A percentile compares a stretch with the other conserved stretches of the same genome.
These are phyloP conservation scores for Chelonoidis abingdonii DNA, from an alignment of 2,113 vertebrate genomes.

Conservation along the genomic window DNA sequence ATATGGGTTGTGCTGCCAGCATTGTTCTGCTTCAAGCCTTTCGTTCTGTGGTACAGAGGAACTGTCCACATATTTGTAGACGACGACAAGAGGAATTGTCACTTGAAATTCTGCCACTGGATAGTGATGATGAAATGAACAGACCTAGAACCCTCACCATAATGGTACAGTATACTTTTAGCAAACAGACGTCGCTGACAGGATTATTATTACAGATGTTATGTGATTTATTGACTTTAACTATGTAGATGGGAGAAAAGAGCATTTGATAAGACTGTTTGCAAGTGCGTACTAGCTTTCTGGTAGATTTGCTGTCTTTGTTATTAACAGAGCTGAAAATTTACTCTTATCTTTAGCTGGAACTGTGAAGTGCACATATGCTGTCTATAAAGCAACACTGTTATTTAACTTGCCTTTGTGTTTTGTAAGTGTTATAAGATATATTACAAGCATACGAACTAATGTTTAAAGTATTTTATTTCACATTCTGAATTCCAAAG, in stretches of 20 bases:
- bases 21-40: slow-evolving; percentile 93
- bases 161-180: slow-evolving; percentile 87
- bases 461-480: background rate
- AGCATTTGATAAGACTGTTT: slow-evolving; percentile 10
- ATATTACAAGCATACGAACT: background rate
- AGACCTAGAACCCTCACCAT: slow-evolving; percentile 91
- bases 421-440: background rate
- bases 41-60: slow-evolving; percentile 92
- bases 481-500: slow-evolving; percentile 52
- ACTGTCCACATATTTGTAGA: slow-evolving; percentile 93
- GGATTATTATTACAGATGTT: slow-evolving; percentile 44
- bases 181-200: background rate
- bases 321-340: slow-evolving; percentile 12
- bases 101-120: slow-evolving; percentile 88
- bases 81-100: slow-evolving; percentile 88
- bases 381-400: background rate
- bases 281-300: slow-evolving; percentile 2
- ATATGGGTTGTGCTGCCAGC: slow-evolving; percentile 97
- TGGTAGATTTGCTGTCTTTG: background rate
- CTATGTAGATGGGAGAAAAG: rapidly evolving
- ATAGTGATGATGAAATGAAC: slow-evolving; percentile 88
- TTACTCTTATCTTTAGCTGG: slow-evolving; percentile 25
- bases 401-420: background rate
- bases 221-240: background rate
- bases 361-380: background rate